Evolutionary conservation across 2,888 invertebrate genomes (phyloP).

Genomic region (Drosophila niveifrons): DNA sequence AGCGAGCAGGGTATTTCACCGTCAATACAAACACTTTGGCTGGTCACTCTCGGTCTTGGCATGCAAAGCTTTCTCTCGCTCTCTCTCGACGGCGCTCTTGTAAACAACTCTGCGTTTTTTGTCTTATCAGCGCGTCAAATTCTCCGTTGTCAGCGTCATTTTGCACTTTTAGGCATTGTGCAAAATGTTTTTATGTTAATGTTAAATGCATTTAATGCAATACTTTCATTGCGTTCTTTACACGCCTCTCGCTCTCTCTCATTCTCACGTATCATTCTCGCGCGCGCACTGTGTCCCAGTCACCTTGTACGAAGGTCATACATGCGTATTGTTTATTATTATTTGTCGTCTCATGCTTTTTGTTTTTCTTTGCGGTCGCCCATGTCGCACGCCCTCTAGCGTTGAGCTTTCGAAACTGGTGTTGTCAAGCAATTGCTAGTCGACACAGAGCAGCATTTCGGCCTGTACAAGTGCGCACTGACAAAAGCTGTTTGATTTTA

Average conservation of each 20-base stretch:
- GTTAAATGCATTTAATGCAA: slow-evolving; percentile 29
- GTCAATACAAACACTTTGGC: background rate
- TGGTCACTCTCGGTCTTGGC: slow-evolving; percentile 11
- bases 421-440: background rate
- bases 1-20: slow-evolving; percentile 33
- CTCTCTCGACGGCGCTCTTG: slow-evolving; percentile 50
- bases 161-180: slow-evolving; percentile 34
- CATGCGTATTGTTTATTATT: slow-evolving; percentile 82
- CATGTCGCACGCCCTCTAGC: slow-evolving; percentile 42
- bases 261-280: slow-evolving; percentile 3
- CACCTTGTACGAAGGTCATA: slow-evolving; percentile 87
- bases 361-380: slow-evolving; percentile 36
- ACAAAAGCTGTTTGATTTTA: slow-evolving; percentile 33
- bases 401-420: slow-evolving; percentile 43
- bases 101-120: slow-evolving; percentile 61
- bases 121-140: slow-evolving; percentile 51
- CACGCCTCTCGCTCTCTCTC: background rate
- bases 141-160: slow-evolving; percentile 40
- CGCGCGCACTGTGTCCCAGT: slow-evolving; percentile 79
- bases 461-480: background rate
- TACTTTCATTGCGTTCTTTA: slow-evolving; percentile 15
- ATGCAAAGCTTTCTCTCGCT: slow-evolving; percentile 32
- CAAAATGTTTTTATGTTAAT: slow-evolving; percentile 32
- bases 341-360: slow-evolving; percentile 55
- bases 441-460: slow-evolving; percentile 1